Percentiles rank a stretch among this genome's conserved stretches.
These are phyloP conservation scores for Drosophila melanosoma DNA, from an alignment of 2,888 invertebrate species.

Conservation along the genomic window DNA sequence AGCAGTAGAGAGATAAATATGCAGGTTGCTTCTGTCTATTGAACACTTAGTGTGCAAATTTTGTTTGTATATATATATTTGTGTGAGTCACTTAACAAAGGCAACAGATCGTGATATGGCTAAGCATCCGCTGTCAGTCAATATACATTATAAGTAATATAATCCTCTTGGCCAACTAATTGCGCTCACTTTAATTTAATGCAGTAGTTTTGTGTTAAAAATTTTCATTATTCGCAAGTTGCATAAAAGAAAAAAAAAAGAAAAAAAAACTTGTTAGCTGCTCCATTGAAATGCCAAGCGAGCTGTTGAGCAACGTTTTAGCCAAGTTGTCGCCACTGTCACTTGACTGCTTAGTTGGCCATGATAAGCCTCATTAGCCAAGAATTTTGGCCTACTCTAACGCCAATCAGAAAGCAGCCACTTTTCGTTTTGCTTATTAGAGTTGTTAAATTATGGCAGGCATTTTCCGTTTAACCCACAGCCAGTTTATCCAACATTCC, in stretches of 20 bases:
- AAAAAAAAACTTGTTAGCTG: slow-evolving; percentile 32
- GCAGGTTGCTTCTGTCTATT: slow-evolving; percentile 36
- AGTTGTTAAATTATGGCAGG: slow-evolving; percentile 74
- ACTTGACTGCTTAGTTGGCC: slow-evolving; percentile 20
- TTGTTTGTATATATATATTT: slow-evolving; percentile 40
- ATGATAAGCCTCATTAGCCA: slow-evolving; percentile 66
- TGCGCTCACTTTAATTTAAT: slow-evolving; percentile 22
- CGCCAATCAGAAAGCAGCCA: slow-evolving; percentile 52
- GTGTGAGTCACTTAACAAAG: slow-evolving; percentile 35
- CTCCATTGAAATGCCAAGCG: slow-evolving; percentile 26
- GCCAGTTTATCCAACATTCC: neutral
- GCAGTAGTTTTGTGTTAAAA: slow-evolving; percentile 31
- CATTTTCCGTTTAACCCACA: slow-evolving; percentile 43
- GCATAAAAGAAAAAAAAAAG: too few species aligned
- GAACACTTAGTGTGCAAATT: slow-evolving; percentile 42
- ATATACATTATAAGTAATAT: slow-evolving; percentile 16
- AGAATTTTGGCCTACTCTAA: slow-evolving; percentile 52
- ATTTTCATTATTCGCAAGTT: slow-evolving; percentile 17
- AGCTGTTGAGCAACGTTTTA: slow-evolving; percentile 26
- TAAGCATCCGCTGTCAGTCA: neutral
- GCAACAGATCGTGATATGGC: slow-evolving; percentile 43
- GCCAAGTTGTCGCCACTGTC: slow-evolving; percentile 45
- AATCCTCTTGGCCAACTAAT: slow-evolving; percentile 29
- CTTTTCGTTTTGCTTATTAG: slow-evolving; percentile 70
- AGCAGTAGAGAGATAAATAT: slow-evolving; percentile 4